Conservation (phyloP, 1,140 invertebrate species). For the Dendroctonus ponderosae region DNA sequence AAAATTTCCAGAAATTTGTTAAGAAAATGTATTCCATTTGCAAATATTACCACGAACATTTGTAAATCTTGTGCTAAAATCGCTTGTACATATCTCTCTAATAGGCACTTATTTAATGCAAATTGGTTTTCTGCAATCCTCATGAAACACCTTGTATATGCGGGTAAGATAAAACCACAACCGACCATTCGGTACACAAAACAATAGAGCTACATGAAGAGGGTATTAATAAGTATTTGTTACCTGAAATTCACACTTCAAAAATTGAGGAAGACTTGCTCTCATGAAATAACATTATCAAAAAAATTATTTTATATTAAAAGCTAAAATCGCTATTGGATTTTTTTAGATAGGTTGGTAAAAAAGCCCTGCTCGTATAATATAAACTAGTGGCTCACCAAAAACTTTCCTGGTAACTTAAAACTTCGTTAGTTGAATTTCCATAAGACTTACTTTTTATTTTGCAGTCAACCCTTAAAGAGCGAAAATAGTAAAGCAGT, state of each 20-base stretch:
- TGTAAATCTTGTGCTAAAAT: neutral
- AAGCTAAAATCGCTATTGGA: slow-evolving; percentile 6
- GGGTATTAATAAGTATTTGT: neutral
- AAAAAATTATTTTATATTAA: slow-evolving; percentile 11
- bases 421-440: no score
- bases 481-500: no score
- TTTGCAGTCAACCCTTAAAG: no score
- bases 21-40: neutral
- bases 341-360: slow-evolving; percentile 15
- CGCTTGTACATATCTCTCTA: neutral
- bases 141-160: neutral
- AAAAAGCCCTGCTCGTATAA: slow-evolving; percentile 24
- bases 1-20: neutral
- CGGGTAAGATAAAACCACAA: neutral
- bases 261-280: slow-evolving; percentile 31
- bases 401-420: neutral
- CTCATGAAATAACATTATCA: slow-evolving; percentile 20
- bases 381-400: neutral
- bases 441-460: neutral
- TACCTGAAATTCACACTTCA: slow-evolving; percentile 14
- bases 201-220: neutral
- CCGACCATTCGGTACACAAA: neutral
- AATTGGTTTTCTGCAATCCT: neutral
- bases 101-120: neutral
- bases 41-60: no score